A percentile compares a stretch with the other conserved stretches of the same genome.
Evolutionary conservation across 2,113 vertebrate genomes (phyloP).

Genomic region (Corapipo altera): DNA sequence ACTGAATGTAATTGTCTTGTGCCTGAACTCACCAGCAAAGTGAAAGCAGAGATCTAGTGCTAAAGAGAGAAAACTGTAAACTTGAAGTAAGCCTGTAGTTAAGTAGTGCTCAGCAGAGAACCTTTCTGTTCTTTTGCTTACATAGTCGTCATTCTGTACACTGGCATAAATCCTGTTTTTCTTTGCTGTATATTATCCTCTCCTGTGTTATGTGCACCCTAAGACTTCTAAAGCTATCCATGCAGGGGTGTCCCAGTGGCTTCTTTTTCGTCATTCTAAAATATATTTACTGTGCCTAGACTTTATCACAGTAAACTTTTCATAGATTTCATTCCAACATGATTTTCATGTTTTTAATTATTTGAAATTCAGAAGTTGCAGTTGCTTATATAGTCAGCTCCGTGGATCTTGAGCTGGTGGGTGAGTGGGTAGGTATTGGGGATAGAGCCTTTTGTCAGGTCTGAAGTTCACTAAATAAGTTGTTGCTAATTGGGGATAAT

Average conservation of each 20-base stretch:
- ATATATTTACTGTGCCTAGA: constrained; percentile 37
- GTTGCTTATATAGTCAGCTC: constrained; percentile 41
- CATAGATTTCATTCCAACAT: constrained; percentile 60
- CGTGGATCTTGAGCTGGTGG: constrained; percentile 59
- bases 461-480: constrained; percentile 62
- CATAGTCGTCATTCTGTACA: neutral
- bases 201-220: neutral
- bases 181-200: constrained; percentile 20
- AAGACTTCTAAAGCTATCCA: neutral
- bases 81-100: constrained; percentile 32
- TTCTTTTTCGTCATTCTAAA: constrained; percentile 26
- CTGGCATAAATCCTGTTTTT: neutral
- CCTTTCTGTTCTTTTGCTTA: neutral
- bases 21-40: constrained; percentile 80
- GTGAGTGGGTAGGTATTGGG: constrained; percentile 63
- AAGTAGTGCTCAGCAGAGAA: neutral
- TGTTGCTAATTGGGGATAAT: constrained; percentile 76
- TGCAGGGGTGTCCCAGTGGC: neutral
- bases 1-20: constrained; percentile 79
- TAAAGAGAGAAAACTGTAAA: constrained; percentile 33
- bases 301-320: constrained; percentile 23
- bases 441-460: constrained; percentile 24
- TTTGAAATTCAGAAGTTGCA: constrained; percentile 39
- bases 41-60: constrained; percentile 44
- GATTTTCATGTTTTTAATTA: constrained; percentile 26